Conservation (phyloP, 2,888 invertebrate genomes). For the Charanyca ferruginea region DNA sequence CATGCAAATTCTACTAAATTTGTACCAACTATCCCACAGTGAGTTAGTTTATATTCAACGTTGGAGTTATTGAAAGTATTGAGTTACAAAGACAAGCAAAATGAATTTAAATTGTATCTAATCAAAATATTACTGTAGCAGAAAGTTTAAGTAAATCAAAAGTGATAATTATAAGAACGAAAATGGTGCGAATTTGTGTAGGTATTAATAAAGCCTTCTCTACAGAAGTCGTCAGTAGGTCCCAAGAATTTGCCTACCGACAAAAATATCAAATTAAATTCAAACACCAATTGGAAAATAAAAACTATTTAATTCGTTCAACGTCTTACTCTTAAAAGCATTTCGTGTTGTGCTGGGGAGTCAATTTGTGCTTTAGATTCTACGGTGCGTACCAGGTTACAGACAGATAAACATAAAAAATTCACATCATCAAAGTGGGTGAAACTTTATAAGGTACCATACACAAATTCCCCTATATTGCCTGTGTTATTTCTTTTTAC, state of each 20-base stretch:
- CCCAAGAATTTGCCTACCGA: conserved; percentile 48
- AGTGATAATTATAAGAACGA: conserved; percentile 64
- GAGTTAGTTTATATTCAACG: conserved; percentile 56
- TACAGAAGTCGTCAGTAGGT: conserved; percentile 47
- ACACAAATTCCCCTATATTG: conserved; percentile 88
- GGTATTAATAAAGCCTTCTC: conserved; percentile 86
- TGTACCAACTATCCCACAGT: conserved; percentile 49
- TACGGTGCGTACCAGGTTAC: conserved; percentile 83
- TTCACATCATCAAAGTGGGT: conserved; percentile 85
- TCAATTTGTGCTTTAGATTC: conserved; percentile 72
- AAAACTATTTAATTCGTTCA: conserved; percentile 39
- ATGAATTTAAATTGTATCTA: conserved; percentile 48
- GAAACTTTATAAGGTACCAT: conserved; percentile 91
- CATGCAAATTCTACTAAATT: conserved; percentile 76
- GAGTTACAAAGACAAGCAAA: conserved; percentile 49
- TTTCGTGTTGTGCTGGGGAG: conserved; percentile 66
- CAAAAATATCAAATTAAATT: conserved; percentile 41
- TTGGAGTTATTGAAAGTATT: conserved; percentile 47
- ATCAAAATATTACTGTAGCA: conserved; percentile 47
- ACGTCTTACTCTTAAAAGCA: conserved; percentile 61
- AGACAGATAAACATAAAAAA: conserved; percentile 78
- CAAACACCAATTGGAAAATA: conserved; percentile 53
- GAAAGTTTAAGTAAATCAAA: conserved; percentile 54
- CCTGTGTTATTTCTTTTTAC: conserved; percentile 71
- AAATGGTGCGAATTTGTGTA: conserved; percentile 89